These are phyloP conservation scores for Solenopsis fugax DNA, from an alignment of 1,140 invertebrate species.

Conservation along the genomic window DNA sequence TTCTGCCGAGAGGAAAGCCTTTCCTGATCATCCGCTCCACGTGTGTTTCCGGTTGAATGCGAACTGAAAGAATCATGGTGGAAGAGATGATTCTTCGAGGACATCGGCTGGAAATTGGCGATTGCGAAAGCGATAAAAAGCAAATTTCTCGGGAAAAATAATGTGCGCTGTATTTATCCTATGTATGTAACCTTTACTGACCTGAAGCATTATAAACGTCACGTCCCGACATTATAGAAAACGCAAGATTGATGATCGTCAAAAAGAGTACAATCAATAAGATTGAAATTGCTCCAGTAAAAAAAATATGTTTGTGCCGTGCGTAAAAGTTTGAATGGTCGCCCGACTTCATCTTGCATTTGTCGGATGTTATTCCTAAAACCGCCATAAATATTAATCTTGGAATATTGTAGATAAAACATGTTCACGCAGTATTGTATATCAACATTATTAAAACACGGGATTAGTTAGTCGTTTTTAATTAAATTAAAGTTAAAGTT, in stretches of 20 bases:
- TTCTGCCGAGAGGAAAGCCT: background rate
- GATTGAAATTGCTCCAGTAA: background rate
- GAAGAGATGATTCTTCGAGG: conserved; percentile 26
- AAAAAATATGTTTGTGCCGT: background rate
- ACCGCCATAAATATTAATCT: conserved; percentile 3
- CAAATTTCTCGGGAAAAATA: background rate
- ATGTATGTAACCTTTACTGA: background rate
- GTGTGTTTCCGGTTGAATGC: background rate
- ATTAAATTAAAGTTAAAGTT: too few relatives aligned
- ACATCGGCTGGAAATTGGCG: conserved; percentile 19
- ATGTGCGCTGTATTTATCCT: background rate
- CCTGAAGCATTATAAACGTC: background rate
- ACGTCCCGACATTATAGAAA: background rate
- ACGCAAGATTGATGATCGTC: background rate
- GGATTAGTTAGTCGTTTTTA: too few relatives aligned
- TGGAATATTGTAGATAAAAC: background rate
- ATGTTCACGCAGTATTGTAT: background rate
- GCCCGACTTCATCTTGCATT: background rate
- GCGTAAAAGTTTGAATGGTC: background rate
- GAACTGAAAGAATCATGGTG: conserved; percentile 41
- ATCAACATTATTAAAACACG: too few relatives aligned
- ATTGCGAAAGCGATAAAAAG: background rate
- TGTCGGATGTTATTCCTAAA: conserved; percentile 17
- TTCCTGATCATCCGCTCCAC: background rate
- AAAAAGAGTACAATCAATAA: background rate